Conservation (phyloP, 1,140 invertebrate genomes). For the Heliconius hewitsoni region DNA sequence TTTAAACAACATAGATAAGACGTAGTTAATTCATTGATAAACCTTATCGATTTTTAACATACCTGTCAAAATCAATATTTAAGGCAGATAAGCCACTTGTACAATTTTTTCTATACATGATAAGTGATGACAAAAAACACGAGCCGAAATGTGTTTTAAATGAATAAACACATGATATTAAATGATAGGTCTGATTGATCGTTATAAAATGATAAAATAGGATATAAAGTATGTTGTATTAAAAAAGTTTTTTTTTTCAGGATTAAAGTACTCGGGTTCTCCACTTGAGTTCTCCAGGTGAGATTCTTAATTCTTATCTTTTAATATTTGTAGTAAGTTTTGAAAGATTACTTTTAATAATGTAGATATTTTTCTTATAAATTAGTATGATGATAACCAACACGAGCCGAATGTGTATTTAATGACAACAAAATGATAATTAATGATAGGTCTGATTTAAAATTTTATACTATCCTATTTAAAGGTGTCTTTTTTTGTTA, state of each 20-base stretch:
- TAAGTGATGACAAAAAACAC: constrained; percentile 64
- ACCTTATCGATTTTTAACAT: background rate
- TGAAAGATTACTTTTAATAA: too few species aligned
- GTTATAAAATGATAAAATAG: background rate
- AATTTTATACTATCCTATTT: background rate
- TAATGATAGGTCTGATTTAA: constrained; percentile 68
- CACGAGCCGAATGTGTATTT: constrained; percentile 66
- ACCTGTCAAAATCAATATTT: constrained; percentile 12
- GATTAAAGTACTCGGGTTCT: background rate
- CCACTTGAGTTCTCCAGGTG: background rate
- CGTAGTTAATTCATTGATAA: background rate
- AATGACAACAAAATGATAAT: constrained; percentile 64
- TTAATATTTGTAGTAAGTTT: background rate
- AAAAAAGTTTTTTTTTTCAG: background rate
- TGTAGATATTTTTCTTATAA: background rate
- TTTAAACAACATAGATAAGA: background rate
- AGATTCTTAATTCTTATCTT: background rate
- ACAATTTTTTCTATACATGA: background rate
- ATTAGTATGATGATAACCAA: constrained; percentile 57
- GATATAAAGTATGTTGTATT: background rate
- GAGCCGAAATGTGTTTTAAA: constrained; percentile 68
- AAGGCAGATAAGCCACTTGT: constrained; percentile 2
- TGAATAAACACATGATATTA: constrained; percentile 66
- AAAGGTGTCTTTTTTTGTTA: background rate
- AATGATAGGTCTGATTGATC: constrained; percentile 66